phyloP scores from a whole-genome alignment of 2,888 invertebrate species.

The Gandaritis pyraliata region DNA sequence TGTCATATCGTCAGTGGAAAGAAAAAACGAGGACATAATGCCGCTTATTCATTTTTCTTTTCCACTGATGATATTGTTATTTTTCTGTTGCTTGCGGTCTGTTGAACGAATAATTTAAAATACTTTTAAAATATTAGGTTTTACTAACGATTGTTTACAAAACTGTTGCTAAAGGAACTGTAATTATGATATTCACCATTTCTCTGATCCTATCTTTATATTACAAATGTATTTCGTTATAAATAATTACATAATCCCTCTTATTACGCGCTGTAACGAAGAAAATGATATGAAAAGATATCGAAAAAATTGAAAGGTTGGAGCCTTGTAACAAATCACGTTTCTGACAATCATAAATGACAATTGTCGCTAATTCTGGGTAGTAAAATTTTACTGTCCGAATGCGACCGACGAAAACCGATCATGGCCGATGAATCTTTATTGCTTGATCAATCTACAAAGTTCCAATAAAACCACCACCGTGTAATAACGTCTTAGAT shows the following conservation, averaged over 20 bases:
- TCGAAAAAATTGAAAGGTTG: conserved; percentile 51
- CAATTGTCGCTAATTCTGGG: conserved; percentile 70
- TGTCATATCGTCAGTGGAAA: too few species aligned
- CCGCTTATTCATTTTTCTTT: too few species aligned
- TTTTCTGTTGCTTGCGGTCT: too few species aligned
- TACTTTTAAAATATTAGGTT: too few species aligned
- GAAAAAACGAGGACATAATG: too few species aligned
- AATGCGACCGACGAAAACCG: conserved; percentile 34
- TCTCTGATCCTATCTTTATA: conserved; percentile 28
- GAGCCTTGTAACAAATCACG: conserved; percentile 55
- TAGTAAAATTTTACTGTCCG: conserved; percentile 74
- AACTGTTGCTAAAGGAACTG: conserved; percentile 5
- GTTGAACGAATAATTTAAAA: too few species aligned
- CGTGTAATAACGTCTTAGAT: background rate
- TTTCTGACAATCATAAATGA: conserved; percentile 52
- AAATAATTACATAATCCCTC: conserved; percentile 44
- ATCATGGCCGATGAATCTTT: conserved; percentile 38
- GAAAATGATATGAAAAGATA: conserved; percentile 54
- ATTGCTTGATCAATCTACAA: conserved; percentile 47
- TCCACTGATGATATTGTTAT: too few species aligned
- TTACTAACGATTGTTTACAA: background rate
- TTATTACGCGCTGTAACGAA: conserved; percentile 60
- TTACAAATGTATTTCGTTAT: conserved; percentile 34
- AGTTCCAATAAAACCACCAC: background rate
- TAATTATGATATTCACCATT: conserved; percentile 23